Conservation (phyloP, 1,140 invertebrate genomes). For the Heliconius eleuchia region DNA sequence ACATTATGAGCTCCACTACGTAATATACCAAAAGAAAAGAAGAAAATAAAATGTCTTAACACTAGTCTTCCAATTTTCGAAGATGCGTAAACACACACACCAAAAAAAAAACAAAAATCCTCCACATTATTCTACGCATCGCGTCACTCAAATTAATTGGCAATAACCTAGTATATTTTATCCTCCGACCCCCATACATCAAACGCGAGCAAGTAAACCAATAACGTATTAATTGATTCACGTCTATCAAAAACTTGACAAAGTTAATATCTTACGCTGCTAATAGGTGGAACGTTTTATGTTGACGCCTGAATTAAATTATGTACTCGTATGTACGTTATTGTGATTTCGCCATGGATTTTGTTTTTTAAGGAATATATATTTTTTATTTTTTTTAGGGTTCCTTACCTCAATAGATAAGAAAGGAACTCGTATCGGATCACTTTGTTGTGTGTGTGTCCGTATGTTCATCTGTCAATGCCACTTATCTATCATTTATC, state of each 20-base stretch:
- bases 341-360: neutral
- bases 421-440: too few species aligned
- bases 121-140: neutral
- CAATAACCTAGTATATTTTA: slow-evolving; percentile 7
- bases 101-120: neutral
- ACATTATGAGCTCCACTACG: neutral
- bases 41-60: neutral
- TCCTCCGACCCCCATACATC: slow-evolving; percentile 23
- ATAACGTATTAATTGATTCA: slow-evolving; percentile 24
- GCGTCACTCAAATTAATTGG: slow-evolving; percentile 9
- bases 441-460: too few species aligned
- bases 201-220: slow-evolving; percentile 14
- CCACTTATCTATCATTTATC: too few species aligned
- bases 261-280: slow-evolving; percentile 33
- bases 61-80: neutral
- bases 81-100: neutral
- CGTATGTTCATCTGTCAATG: too few species aligned
- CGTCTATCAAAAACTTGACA: slow-evolving; percentile 36
- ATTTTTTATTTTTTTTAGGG: neutral
- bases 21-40: neutral
- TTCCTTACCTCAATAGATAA: neutral
- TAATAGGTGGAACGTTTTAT: slow-evolving; percentile 31
- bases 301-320: slow-evolving; percentile 31
- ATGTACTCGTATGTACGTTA: neutral
- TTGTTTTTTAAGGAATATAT: neutral